Percentiles rank a stretch among this genome's conserved stretches.
Conservation (phyloP, 2,113 vertebrate genomes). For the Dendrocopos noguchii region DNA sequence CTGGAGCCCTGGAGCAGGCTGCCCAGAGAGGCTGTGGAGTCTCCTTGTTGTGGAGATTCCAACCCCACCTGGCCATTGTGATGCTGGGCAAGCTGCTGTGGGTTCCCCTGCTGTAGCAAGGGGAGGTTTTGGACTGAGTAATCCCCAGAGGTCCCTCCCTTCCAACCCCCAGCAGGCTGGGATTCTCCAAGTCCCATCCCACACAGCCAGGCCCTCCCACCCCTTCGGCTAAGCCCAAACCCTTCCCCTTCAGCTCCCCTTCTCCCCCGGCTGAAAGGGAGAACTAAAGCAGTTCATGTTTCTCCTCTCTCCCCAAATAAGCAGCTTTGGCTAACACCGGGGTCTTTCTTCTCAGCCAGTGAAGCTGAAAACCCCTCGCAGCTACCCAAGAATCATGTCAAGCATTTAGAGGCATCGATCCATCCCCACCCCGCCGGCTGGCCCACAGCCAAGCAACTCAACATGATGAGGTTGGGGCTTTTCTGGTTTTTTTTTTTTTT, state of each 20-base stretch:
- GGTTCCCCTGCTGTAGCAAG: not conserved
- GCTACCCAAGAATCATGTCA: constrained; percentile 75
- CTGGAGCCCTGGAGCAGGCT: too few species aligned
- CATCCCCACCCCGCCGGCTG: constrained; percentile 66
- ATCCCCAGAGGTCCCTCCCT: not conserved
- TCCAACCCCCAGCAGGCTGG: not conserved
- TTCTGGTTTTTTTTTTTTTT: not conserved
- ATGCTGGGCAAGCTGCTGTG: too few species aligned
- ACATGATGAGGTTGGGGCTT: not conserved
- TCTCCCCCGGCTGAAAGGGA: not conserved
- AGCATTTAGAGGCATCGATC: constrained; percentile 80
- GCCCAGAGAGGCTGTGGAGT: too few species aligned
- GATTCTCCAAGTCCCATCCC: not conserved
- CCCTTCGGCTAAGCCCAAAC: not conserved
- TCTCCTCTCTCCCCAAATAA: constrained; percentile 52
- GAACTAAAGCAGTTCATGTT: constrained; percentile 53
- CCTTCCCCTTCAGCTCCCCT: not conserved
- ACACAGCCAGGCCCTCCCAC: not conserved
- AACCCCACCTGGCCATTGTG: too few species aligned
- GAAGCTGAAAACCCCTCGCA: constrained; percentile 79
- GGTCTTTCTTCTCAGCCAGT: constrained; percentile 87
- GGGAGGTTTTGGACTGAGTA: not conserved
- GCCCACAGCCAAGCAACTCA: constrained; percentile 73
- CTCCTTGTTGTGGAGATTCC: too few species aligned
- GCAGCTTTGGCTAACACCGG: constrained; percentile 76